Evolutionary conservation across 2,888 invertebrate genomes (phyloP).

Genomic region (Pachliopta kotzebuea): DNA sequence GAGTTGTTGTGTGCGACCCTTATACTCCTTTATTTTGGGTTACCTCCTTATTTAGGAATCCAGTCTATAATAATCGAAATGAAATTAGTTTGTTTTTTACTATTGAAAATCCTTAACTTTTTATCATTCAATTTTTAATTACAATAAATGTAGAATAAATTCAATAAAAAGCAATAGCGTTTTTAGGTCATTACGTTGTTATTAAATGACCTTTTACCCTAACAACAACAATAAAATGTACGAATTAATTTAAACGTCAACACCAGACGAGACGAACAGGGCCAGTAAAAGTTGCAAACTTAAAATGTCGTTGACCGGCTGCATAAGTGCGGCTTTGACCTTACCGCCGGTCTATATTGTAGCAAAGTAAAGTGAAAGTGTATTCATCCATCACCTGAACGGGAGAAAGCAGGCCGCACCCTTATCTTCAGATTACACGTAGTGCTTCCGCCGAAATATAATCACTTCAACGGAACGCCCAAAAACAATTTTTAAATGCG

Average conservation of each 20-base stretch:
- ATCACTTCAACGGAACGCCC: background rate
- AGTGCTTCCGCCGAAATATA: slow-evolving; percentile 14
- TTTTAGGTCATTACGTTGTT: background rate
- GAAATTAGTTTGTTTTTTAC: no score
- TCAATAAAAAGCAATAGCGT: background rate
- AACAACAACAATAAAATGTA: slow-evolving; percentile 25
- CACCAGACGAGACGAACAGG: slow-evolving; percentile 33
- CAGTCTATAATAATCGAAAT: no score
- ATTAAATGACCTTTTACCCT: background rate
- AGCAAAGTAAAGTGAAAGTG: slow-evolving; percentile 52
- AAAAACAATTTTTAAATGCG: background rate
- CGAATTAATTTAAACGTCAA: slow-evolving; percentile 21
- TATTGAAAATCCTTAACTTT: no score
- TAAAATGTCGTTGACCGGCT: slow-evolving; percentile 40
- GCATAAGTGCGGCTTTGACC: slow-evolving; percentile 43
- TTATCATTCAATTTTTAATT: no score
- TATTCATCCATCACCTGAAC: slow-evolving; percentile 44
- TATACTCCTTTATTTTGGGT: no score
- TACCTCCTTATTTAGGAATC: no score
- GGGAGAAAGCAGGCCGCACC: slow-evolving; percentile 51
- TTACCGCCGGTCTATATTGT: slow-evolving; percentile 46
- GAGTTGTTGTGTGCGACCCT: no score
- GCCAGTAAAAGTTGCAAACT: slow-evolving; percentile 51
- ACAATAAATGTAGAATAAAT: no score
- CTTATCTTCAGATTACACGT: slow-evolving; percentile 37